These are phyloP conservation scores for Gnathonemus echidnorhynchus DNA, from an alignment of 2,113 vertebrate species.

Conservation along the genomic window DNA sequence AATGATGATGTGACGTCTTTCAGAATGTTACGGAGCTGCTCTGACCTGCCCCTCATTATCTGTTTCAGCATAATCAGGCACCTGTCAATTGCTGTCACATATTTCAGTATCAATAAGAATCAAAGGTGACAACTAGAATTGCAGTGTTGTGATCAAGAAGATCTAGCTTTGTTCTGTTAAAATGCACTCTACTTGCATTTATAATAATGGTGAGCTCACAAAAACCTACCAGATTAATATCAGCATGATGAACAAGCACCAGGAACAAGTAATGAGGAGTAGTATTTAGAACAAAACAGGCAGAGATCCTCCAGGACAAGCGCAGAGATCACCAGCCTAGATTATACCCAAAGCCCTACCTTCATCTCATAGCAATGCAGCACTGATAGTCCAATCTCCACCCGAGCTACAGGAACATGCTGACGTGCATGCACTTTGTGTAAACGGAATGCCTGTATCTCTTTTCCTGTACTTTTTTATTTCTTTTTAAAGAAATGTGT, in stretches of 20 bases:
- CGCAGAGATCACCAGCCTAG: not conserved
- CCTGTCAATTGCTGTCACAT: not conserved
- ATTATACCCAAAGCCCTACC: conserved; percentile 4
- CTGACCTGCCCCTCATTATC: not conserved
- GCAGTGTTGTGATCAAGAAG: not conserved
- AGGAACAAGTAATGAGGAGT: not conserved
- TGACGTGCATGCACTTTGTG: conserved; percentile 51
- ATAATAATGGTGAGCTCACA: not conserved
- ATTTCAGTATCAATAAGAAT: not conserved
- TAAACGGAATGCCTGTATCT: conserved; percentile 41
- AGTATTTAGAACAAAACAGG: not conserved
- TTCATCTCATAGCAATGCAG: not conserved
- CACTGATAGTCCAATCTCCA: conserved; percentile 8
- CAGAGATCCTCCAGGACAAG: not conserved
- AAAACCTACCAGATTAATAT: not conserved
- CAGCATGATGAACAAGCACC: no score
- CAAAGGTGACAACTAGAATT: not conserved
- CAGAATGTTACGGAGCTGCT: not conserved
- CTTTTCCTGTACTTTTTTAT: conserved; percentile 15
- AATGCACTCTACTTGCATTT: not conserved
- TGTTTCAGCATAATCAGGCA: not conserved
- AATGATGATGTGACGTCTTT: not conserved
- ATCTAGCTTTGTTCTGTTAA: not conserved
- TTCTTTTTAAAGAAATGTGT: conserved; percentile 14
- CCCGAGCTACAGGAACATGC: conserved; percentile 23